Percentiles rank a stretch among this genome's conserved stretches.
phyloP scores from a whole-genome alignment of 2,888 invertebrate species.

The Chaetoderma sp. region DNA sequence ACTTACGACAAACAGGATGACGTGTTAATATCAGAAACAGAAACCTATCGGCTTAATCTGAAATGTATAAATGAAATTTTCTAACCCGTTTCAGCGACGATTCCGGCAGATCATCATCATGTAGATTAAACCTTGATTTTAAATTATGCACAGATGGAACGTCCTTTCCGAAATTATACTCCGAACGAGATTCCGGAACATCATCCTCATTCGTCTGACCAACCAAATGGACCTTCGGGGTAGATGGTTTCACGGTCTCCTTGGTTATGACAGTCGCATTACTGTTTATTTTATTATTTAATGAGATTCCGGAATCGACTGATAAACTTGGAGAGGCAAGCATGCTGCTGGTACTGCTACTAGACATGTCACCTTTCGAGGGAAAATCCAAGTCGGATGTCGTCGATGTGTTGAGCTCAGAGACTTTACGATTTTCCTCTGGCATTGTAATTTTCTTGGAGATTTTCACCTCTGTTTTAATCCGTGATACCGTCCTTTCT shows the following conservation, averaged over 20 bases:
- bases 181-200: constrained; percentile 54
- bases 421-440: no score
- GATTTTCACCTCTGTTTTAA: no score
- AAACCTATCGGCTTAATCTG: no score
- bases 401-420: no score
- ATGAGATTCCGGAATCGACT: constrained; percentile 42
- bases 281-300: constrained; percentile 12
- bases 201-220: constrained; percentile 51
- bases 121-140: constrained; percentile 52
- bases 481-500: no score
- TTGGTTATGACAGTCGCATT: not conserved
- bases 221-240: constrained; percentile 34
- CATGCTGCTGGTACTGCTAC: constrained; percentile 32
- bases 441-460: no score
- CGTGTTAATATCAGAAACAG: no score
- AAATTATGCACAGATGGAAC: constrained; percentile 61
- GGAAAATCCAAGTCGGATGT: no score
- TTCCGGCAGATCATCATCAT: constrained; percentile 32
- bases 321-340: constrained; percentile 40
- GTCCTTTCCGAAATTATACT: constrained; percentile 50
- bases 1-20: no score
- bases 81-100: constrained; percentile 48
- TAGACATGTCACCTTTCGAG: no score
- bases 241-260: not conserved
- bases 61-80: no score